Percentiles rank a stretch among this genome's conserved stretches.
Evolutionary conservation across 1,140 invertebrate species (phyloP).

Genomic region (Drosophila kurseongensis): DNA sequence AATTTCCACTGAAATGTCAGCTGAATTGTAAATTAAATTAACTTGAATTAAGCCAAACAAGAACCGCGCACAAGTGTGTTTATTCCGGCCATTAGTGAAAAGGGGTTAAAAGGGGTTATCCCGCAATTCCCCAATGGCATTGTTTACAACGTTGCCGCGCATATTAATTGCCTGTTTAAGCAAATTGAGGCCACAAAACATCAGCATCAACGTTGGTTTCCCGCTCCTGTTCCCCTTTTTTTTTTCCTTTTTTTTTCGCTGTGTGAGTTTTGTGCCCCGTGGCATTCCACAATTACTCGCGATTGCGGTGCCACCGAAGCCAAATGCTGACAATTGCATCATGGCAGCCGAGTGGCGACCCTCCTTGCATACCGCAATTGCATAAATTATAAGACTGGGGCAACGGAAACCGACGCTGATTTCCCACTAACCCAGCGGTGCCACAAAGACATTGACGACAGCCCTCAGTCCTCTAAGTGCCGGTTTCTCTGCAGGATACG

Average conservation of each 20-base stretch:
- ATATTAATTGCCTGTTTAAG: conserved; percentile 81
- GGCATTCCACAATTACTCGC: conserved; percentile 52
- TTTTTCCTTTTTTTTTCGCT: conserved; percentile 1
- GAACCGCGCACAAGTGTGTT: conserved; percentile 24
- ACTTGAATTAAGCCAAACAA: conserved; percentile 29
- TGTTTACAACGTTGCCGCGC: conserved; percentile 77
- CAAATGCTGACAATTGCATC: conserved; percentile 62
- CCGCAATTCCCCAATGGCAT: conserved; percentile 50
- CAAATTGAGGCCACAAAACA: conserved; percentile 75
- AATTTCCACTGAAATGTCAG: conserved; percentile 15
- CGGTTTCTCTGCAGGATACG: conserved; percentile 14
- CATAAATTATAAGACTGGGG: conserved; percentile 51
- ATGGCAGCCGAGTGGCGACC: conserved; percentile 24
- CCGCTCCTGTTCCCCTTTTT: conserved; percentile 10
- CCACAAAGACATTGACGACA: conserved; percentile 38
- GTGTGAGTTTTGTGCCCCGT: conserved; percentile 20
- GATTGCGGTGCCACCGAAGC: conserved; percentile 50
- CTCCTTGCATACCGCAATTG: conserved; percentile 48
- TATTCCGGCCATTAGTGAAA: conserved; percentile 57
- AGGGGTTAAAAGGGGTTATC: conserved; percentile 5
- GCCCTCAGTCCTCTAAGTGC: conserved; percentile 17
- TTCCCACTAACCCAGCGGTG: conserved; percentile 33
- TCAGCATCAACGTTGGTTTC: conserved; percentile 36
- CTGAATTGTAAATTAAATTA: conserved; percentile 61
- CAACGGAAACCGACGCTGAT: conserved; percentile 20